Percentiles rank a stretch among this genome's conserved stretches.
Evolutionary conservation across 2,113 vertebrate genomes (phyloP).

Genomic region (Seriola dumerili): DNA sequence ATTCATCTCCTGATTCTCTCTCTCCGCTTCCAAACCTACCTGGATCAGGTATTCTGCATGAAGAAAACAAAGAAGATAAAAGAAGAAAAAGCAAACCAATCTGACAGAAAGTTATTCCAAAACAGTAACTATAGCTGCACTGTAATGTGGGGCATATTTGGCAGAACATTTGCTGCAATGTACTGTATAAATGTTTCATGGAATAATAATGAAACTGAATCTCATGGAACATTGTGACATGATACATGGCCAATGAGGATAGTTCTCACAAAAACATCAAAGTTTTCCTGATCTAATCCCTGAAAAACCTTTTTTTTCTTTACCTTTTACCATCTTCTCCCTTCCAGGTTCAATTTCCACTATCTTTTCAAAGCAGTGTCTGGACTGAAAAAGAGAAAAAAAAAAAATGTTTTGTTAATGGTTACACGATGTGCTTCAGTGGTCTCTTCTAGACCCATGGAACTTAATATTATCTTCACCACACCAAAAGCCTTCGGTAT

Average conservation of each 20-base stretch:
- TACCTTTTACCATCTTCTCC: constrained; percentile 82
- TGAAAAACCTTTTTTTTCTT: constrained; percentile 4
- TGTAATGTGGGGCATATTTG: not conserved
- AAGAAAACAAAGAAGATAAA: constrained; percentile 17
- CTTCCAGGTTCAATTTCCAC: constrained; percentile 75
- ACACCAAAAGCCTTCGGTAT: not conserved
- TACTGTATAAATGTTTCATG: no score
- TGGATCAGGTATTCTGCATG: constrained; percentile 84
- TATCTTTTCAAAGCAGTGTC: constrained; percentile 81
- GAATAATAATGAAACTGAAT: not conserved
- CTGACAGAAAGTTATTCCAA: constrained; percentile 13
- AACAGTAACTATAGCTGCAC: not conserved
- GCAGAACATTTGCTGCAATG: not conserved
- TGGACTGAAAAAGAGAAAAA: constrained; percentile 74
- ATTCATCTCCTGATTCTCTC: constrained; percentile 82
- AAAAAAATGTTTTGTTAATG: not conserved
- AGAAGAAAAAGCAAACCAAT: constrained; percentile 11
- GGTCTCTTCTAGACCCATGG: not conserved
- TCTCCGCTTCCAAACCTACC: constrained; percentile 84
- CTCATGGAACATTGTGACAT: not conserved
- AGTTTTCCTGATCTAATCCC: not conserved
- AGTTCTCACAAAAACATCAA: not conserved
- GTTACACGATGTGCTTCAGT: constrained; percentile 8
- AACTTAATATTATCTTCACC: constrained; percentile 13
- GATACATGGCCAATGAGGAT: not conserved